A percentile compares a stretch with the other conserved stretches of the same genome.
Evolutionary conservation across 2,113 vertebrate species (phyloP).

Genomic region (Alosa alosa): DNA sequence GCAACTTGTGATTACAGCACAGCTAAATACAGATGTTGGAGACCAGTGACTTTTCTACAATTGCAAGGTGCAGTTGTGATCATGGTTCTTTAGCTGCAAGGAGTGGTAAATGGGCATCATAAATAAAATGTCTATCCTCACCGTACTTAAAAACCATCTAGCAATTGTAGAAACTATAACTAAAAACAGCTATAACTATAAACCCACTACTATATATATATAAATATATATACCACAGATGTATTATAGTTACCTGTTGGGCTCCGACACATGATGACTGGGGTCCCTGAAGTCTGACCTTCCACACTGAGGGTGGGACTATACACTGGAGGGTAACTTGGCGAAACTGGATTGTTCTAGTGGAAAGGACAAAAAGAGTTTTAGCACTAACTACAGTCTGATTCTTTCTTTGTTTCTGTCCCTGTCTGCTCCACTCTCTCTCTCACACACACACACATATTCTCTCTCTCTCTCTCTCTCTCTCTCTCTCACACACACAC

Average conservation of each 20-base stretch:
- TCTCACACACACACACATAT: not conserved
- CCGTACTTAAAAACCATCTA: too few species aligned
- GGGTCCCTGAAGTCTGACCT: conserved; percentile 74
- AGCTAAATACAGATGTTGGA: too few species aligned
- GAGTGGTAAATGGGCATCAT: too few species aligned
- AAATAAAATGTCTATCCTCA: too few species aligned
- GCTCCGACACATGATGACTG: conserved; percentile 84
- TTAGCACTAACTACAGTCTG: not conserved
- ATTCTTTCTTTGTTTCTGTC: not conserved
- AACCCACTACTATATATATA: not conserved
- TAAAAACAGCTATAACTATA: not conserved
- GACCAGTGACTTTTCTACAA: too few species aligned
- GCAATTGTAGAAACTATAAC: too few species aligned
- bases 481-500: not conserved
- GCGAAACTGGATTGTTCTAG: conserved; percentile 76
- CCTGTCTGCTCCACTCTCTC: not conserved
- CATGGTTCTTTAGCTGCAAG: too few species aligned
- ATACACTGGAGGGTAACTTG: conserved; percentile 74
- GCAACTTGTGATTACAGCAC: not conserved
- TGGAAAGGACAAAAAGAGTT: conserved; percentile 10
- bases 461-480: not conserved
- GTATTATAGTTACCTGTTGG: conserved; percentile 77
- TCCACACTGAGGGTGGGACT: conserved; percentile 68
- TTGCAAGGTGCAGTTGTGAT: too few species aligned
- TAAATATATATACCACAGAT: not conserved